A percentile compares a stretch with the other conserved stretches of the same genome.
Conservation (phyloP, 2,888 invertebrate genomes). For the Ennomos quercinarius region DNA sequence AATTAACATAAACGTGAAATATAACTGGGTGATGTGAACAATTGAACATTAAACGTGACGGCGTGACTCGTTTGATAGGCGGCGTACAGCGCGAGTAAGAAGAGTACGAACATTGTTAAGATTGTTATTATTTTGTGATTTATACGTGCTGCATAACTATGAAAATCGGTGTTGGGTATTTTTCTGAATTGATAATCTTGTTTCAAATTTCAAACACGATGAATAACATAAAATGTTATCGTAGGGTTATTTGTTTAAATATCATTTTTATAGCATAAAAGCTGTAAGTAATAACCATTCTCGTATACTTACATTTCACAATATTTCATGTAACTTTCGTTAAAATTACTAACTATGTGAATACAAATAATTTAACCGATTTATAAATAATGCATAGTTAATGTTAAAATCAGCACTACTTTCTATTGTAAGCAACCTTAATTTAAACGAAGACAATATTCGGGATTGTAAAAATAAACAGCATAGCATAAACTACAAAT, state of each 20-base stretch:
- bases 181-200: constrained; percentile 10
- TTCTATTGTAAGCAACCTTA: constrained; percentile 12
- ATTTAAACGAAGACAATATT: constrained; percentile 24
- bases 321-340: too few species aligned
- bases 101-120: too few species aligned
- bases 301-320: too few species aligned
- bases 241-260: background rate
- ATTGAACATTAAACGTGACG: constrained; percentile 25
- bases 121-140: too few species aligned
- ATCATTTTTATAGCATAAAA: background rate
- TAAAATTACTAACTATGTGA: background rate
- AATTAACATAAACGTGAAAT: constrained; percentile 80
- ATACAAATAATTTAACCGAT: constrained; percentile 2
- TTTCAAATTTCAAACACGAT: background rate
- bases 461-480: background rate
- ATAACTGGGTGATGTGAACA: constrained; percentile 51
- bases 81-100: constrained; percentile 17
- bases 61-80: constrained; percentile 22
- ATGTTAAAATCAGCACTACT: constrained; percentile 15
- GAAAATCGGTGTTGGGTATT: constrained; percentile 15
- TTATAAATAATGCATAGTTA: constrained; percentile 22
- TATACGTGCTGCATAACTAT: constrained; percentile 18
- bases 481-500: background rate
- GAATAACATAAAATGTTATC: too few species aligned
- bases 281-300: too few species aligned